Evolutionary conservation across 1,140 invertebrate genomes (phyloP).

Genomic region (Limonius californicus): DNA sequence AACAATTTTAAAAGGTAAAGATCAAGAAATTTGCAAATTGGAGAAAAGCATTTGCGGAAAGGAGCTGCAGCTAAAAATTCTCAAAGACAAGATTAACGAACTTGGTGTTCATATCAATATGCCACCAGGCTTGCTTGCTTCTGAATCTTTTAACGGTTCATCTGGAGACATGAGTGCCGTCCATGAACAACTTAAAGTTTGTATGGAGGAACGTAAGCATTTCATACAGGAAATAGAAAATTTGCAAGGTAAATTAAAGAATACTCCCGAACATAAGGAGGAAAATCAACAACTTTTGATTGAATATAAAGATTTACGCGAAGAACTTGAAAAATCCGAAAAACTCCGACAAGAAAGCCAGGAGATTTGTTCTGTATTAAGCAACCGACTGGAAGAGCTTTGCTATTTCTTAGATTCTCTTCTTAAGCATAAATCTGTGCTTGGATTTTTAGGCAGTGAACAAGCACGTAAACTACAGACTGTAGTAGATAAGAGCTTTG

Average conservation of each 20-base stretch:
- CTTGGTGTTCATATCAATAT: slow-evolving; percentile 35
- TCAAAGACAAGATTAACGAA: slow-evolving; percentile 43
- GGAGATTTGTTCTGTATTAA: slow-evolving; percentile 61
- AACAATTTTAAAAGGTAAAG: slow-evolving; percentile 38
- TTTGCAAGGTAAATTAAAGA: slow-evolving; percentile 40
- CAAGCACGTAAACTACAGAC: slow-evolving; percentile 51
- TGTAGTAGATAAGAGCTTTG: slow-evolving; percentile 55
- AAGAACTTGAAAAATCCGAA: slow-evolving; percentile 48
- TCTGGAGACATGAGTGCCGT: slow-evolving; percentile 30
- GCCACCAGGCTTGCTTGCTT: background rate
- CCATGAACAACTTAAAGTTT: slow-evolving; percentile 34
- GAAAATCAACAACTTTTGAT: background rate
- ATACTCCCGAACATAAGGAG: slow-evolving; percentile 3
- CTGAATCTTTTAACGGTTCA: background rate
- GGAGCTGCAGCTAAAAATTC: slow-evolving; percentile 41
- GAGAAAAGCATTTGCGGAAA: slow-evolving; percentile 39
- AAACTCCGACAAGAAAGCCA: slow-evolving; percentile 57
- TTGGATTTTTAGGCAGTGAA: slow-evolving; percentile 51
- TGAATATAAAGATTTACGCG: slow-evolving; percentile 39
- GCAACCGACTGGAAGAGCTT: slow-evolving; percentile 63
- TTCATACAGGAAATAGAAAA: slow-evolving; percentile 32
- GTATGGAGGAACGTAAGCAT: slow-evolving; percentile 37
- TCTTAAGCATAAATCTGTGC: slow-evolving; percentile 58
- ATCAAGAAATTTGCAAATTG: slow-evolving; percentile 41
- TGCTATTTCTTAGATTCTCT: slow-evolving; percentile 68